Conservation (phyloP, 2,888 invertebrate species). For the Ditylenchus weischeri region DNA sequence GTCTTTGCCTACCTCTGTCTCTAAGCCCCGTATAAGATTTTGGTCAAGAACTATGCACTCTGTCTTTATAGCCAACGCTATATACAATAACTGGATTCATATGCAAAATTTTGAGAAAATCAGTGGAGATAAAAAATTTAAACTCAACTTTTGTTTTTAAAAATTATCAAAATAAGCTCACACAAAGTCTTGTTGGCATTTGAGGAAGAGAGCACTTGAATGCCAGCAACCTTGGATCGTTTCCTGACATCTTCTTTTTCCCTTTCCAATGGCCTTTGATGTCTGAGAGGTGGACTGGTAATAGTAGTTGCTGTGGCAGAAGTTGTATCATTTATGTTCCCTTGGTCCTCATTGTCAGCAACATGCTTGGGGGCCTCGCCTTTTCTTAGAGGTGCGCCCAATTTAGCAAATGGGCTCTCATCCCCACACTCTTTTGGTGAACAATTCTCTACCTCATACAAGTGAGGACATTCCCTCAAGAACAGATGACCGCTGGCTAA, state of each 20-base stretch:
- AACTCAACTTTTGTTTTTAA: not conserved
- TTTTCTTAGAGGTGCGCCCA: not conserved
- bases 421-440: slow-evolving; percentile 29
- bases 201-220: not conserved
- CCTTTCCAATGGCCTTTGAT: too few species aligned
- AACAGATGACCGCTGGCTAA: slow-evolving; percentile 24
- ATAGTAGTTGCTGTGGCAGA: too few species aligned
- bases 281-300: too few species aligned
- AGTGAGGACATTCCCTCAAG: slow-evolving; percentile 35
- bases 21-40: too few species aligned
- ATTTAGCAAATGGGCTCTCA: slow-evolving; percentile 23
- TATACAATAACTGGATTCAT: too few species aligned
- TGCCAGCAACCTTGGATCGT: too few species aligned
- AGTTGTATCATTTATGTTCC: too few species aligned
- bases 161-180: not conserved
- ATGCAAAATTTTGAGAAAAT: too few species aligned
- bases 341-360: slow-evolving; percentile 2
- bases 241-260: too few species aligned
- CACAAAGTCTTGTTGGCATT: not conserved
- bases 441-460: slow-evolving; percentile 38
- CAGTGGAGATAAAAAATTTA: not conserved
- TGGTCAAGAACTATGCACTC: too few species aligned
- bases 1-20: too few species aligned
- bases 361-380: not conserved
- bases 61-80: too few species aligned